Conservation (phyloP, 2,113 vertebrate genomes). For the Colistium nudipinnis region DNA sequence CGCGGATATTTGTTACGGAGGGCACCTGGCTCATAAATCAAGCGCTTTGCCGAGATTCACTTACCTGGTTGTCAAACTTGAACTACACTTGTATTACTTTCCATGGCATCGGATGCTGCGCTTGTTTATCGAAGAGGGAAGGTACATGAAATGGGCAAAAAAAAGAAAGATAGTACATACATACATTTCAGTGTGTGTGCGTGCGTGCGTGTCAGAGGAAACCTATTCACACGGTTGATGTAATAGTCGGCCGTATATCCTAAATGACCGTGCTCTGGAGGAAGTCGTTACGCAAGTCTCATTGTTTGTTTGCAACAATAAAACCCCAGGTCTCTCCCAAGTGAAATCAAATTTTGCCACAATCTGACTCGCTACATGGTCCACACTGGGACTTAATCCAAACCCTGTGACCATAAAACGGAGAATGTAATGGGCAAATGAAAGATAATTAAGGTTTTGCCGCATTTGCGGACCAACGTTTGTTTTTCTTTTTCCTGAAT, state of each 20-base stretch:
- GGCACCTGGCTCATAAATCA: slow-evolving; percentile 40
- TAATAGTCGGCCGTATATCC: slow-evolving; percentile 1
- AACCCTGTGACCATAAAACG: slow-evolving; percentile 32
- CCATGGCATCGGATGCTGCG: slow-evolving; percentile 3
- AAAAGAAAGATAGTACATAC: slow-evolving; percentile 16
- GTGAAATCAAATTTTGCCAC: slow-evolving; percentile 62
- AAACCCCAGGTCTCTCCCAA: slow-evolving; percentile 50
- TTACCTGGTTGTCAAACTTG: neutral
- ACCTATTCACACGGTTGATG: slow-evolving; percentile 24
- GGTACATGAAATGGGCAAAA: neutral
- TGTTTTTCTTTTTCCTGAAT: slow-evolving; percentile 31
- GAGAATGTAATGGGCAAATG: slow-evolving; percentile 38
- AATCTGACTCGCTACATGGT: slow-evolving; percentile 30
- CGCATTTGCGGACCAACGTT: slow-evolving; percentile 29
- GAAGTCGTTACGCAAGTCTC: slow-evolving; percentile 32
- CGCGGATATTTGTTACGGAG: slow-evolving; percentile 25
- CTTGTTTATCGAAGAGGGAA: slow-evolving; percentile 12
- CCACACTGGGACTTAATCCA: slow-evolving; percentile 41
- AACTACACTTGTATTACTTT: slow-evolving; percentile 6
- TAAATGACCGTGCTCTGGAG: slow-evolving; percentile 26
- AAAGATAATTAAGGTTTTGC: slow-evolving; percentile 28
- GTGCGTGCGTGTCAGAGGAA: neutral
- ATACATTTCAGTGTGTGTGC: neutral
- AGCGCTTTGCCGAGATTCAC: neutral
- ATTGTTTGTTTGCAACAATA: slow-evolving; percentile 54